These are phyloP conservation scores for Cactoblastis cactorum DNA, from an alignment of 2,888 invertebrate genomes.

Conservation along the genomic window DNA sequence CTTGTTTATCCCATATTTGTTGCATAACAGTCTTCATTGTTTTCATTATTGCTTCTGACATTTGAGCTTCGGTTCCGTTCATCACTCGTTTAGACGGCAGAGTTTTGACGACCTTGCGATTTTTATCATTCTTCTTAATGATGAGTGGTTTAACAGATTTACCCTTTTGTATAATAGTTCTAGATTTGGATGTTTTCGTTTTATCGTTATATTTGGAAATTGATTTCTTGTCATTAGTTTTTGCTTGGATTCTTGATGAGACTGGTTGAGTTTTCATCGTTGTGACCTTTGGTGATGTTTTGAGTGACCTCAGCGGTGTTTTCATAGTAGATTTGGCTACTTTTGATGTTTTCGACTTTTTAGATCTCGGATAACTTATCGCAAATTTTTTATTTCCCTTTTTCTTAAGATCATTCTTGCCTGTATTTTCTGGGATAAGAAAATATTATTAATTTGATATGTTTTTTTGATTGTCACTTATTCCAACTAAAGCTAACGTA, in stretches of 20 bases:
- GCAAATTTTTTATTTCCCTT: background rate
- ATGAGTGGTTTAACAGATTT: constrained; percentile 18
- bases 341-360: background rate
- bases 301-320: background rate
- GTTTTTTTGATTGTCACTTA: too few species aligned
- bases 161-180: constrained; percentile 16
- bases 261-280: background rate
- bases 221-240: constrained; percentile 17
- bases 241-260: background rate
- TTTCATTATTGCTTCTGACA: constrained; percentile 35
- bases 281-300: background rate
- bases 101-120: constrained; percentile 21
- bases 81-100: constrained; percentile 20
- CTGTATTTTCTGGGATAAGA: background rate
- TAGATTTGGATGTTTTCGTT: constrained; percentile 14
- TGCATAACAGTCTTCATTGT: constrained; percentile 37
- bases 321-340: background rate
- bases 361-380: background rate
- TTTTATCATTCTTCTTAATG: constrained; percentile 29
- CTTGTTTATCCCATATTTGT: constrained; percentile 31
- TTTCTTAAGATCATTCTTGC: background rate
- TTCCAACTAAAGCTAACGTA: too few species aligned
- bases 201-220: background rate
- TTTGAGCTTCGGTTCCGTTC: constrained; percentile 21
- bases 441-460: background rate